A percentile compares a stretch with the other conserved stretches of the same genome.
phyloP scores from a whole-genome alignment of 2,113 vertebrate species.

The Garra rufa region DNA sequence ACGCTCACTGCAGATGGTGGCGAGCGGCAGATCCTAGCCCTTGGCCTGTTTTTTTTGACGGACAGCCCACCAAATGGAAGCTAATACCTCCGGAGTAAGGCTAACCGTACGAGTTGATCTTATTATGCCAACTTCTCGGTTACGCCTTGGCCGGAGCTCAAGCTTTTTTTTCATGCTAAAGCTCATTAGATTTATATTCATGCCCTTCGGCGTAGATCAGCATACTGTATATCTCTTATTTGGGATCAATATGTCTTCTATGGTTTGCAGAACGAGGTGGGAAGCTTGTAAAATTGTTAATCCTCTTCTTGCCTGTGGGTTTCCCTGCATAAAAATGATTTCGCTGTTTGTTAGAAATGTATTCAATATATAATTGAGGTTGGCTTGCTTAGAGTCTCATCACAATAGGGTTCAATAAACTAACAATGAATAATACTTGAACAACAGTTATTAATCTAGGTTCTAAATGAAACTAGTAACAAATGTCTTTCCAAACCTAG shows the following conservation, averaged over 20 bases:
- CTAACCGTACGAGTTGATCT: conserved; percentile 10
- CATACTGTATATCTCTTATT: conserved; percentile 36
- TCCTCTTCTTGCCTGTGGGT: conserved; percentile 30
- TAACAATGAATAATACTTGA: neutral
- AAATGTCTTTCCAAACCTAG: no score
- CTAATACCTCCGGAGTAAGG: conserved; percentile 29
- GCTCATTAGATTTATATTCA: conserved; percentile 32
- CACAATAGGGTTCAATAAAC: neutral
- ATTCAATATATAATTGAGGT: neutral
- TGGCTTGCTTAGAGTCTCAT: neutral
- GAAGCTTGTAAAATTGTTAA: conserved; percentile 39
- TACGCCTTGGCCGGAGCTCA: conserved; percentile 17
- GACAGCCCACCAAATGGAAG: conserved; percentile 35
- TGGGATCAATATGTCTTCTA: conserved; percentile 32
- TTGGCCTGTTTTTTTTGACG: conserved; percentile 1
- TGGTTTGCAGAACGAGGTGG: conserved; percentile 3
- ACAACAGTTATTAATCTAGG: neutral
- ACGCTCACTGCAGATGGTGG: neutral
- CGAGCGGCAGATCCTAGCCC: conserved; percentile 9
- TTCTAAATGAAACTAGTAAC: neutral
- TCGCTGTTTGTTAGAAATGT: conserved; percentile 11
- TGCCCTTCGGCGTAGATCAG: conserved; percentile 22
- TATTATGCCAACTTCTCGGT: conserved; percentile 29
- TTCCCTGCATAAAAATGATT: neutral
- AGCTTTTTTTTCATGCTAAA: conserved; percentile 20